Percentiles rank a stretch among this genome's conserved stretches.
phyloP scores from a whole-genome alignment of 1,140 invertebrate species.

The Pogonus chalceus region DNA sequence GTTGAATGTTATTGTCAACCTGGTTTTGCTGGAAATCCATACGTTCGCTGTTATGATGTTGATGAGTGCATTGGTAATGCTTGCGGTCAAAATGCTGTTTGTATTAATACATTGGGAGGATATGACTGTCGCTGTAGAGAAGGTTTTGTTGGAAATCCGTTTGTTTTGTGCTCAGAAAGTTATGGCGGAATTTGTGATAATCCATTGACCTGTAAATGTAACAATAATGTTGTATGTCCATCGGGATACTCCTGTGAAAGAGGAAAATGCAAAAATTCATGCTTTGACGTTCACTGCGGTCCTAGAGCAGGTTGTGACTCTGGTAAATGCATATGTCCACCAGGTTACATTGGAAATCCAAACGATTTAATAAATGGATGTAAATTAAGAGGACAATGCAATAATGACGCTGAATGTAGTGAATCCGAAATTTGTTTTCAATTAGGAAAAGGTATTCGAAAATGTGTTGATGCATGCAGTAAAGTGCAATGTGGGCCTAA shows the following conservation, averaged over 20 bases:
- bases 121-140: constrained; percentile 80
- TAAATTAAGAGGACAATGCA: constrained; percentile 57
- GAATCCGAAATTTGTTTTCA: constrained; percentile 79
- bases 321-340: constrained; percentile 68
- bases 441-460: constrained; percentile 59
- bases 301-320: constrained; percentile 70
- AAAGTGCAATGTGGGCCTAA: constrained; percentile 85
- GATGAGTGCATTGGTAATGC: constrained; percentile 70
- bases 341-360: constrained; percentile 68
- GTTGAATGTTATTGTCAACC: constrained; percentile 73
- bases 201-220: constrained; percentile 57
- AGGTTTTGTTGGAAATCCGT: constrained; percentile 75
- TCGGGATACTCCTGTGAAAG: constrained; percentile 59
- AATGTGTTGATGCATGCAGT: constrained; percentile 76
- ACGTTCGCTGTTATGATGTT: constrained; percentile 73
- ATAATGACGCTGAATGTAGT: constrained; percentile 69
- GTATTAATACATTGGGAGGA: constrained; percentile 77
- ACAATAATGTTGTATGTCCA: constrained; percentile 57
- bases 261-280: constrained; percentile 62
- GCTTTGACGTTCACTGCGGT: constrained; percentile 63
- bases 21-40: constrained; percentile 78
- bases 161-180: constrained; percentile 60
- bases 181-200: constrained; percentile 57
- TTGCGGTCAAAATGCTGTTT: constrained; percentile 76
- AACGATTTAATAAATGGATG: constrained; percentile 59